Evolutionary conservation across 2,113 vertebrate genomes (phyloP), one percentile per base, ranked within the genome.

Genomic region (Tautogolabrus adspersus): DNA sequence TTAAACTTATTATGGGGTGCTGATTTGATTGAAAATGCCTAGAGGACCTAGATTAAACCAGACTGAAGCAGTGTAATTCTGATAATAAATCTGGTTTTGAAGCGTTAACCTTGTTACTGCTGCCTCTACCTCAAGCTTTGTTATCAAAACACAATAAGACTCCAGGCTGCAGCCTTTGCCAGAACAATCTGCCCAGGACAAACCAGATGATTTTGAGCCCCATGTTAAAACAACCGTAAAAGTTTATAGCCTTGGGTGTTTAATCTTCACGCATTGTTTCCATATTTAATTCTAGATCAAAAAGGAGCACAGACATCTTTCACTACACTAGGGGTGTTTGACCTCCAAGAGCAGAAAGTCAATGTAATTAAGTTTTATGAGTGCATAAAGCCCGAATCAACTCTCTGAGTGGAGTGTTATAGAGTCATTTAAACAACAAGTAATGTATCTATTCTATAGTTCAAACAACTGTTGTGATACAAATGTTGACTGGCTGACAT

Each of bases 51-150:
- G 59, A 81, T 77, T 21, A 68, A 40, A 62, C 64, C 70, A 56
- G 68, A 64, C 71, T 75, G 54, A 61, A 82, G 64, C 42, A 54
- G 54, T 56, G 57, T 86, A 82, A 79, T 66, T 76, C 44, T 69
- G 30, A 26, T 71, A 61, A 76, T 83, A 71, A 84, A 86, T 86
- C 34, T 82, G 69, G 51, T 58, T 46, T 42, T 82, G 80, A 72
- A 70, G 58, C 79, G 46, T 57, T 82, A 82, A 71, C 23, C 42
- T 55, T 62, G 63, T 26, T 73, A 79, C 82, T 84, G 72, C 73
- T 69, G 51, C 64, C 40, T 46, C 37, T 19, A n/a, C 40, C 72
- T 70, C 34, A 2, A 65, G 72, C 37, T 58, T 71, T 77, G 72
- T 81, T 77, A 69, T 68, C 72, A 79, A 76, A 83, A 85, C 2